phyloP scores from a whole-genome alignment of 2,888 invertebrate genomes.

The Pollenia griseotomentosa region DNA sequence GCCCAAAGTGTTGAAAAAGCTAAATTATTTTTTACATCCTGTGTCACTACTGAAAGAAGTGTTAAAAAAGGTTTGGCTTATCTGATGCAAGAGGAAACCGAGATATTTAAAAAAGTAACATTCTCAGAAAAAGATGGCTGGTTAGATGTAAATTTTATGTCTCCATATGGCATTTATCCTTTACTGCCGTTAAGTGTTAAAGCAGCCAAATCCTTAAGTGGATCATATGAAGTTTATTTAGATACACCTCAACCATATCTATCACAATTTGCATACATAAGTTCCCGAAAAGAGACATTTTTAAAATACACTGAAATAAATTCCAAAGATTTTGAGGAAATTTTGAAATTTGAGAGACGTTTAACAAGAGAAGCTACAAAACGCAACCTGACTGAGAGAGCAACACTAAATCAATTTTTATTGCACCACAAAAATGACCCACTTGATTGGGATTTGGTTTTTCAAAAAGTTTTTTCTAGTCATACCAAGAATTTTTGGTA shows the following conservation, averaged over 20 bases:
- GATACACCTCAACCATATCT: not conserved
- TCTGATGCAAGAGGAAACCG: slow-evolving; percentile 70
- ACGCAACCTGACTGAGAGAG: not conserved
- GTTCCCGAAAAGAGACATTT: not conserved
- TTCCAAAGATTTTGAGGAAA: not conserved
- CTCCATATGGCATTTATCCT: slow-evolving; percentile 77
- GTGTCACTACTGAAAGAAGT: slow-evolving; percentile 77
- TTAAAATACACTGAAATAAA: not conserved
- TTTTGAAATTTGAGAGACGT: not conserved
- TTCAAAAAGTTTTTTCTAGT: not conserved
- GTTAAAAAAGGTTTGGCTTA: slow-evolving; percentile 76
- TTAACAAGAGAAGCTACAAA: not conserved
- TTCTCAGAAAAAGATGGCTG: slow-evolving; percentile 74
- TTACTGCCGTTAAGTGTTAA: slow-evolving; percentile 72
- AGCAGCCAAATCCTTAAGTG: not conserved
- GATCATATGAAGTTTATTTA: not conserved
- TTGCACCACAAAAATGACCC: not conserved
- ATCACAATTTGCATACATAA: not conserved
- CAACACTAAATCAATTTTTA: not conserved
- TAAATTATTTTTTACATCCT: slow-evolving; percentile 77
- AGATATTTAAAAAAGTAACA: slow-evolving; percentile 32
- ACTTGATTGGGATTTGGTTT: not conserved
- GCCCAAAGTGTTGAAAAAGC: slow-evolving; percentile 78
- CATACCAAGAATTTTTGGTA: not conserved
- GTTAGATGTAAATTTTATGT: slow-evolving; percentile 79